Percentiles rank a stretch among this genome's conserved stretches.
phyloP scores from a whole-genome alignment of 2,888 invertebrate genomes.

The Zonitis immaculata region DNA sequence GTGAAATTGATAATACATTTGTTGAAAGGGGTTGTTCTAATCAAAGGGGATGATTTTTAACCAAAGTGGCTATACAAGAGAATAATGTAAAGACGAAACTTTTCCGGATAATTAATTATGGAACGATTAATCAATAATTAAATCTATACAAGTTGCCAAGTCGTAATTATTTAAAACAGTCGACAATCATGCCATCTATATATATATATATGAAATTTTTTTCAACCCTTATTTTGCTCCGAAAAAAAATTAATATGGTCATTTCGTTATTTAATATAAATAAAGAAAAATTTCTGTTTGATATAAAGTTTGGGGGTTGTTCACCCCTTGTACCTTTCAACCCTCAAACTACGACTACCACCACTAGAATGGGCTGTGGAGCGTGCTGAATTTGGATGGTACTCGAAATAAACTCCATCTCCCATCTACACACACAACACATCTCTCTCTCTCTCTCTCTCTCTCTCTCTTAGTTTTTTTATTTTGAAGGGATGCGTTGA shows the following conservation, averaged over 20 bases:
- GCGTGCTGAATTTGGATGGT: not conserved
- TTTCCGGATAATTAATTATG: conserved; percentile 4
- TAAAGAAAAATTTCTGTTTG: too few relatives aligned
- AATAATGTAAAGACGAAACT: not conserved
- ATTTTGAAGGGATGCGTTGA: not conserved
- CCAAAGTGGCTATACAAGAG: too few relatives aligned
- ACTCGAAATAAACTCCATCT: not conserved
- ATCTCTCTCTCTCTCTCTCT: not conserved
- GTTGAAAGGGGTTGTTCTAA: too few relatives aligned
- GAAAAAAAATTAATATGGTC: too few relatives aligned
- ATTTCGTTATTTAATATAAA: too few relatives aligned
- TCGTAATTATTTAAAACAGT: conserved; percentile 4
- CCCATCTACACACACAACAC: not conserved
- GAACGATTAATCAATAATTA: conserved; percentile 1
- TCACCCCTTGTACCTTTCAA: too few relatives aligned
- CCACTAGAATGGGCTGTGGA: not conserved
- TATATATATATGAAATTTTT: not conserved
- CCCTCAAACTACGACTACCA: not conserved
- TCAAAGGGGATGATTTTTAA: too few relatives aligned
- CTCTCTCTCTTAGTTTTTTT: too few relatives aligned
- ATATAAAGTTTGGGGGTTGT: too few relatives aligned
- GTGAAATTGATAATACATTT: not conserved
- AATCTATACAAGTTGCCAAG: not conserved
- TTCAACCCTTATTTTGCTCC: not conserved
- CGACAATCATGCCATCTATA: conserved; percentile 2